These are phyloP conservation scores for Coregonus sp. DNA, from an alignment of 2,797 vertebrate genomes.

Conservation along the genomic window DNA sequence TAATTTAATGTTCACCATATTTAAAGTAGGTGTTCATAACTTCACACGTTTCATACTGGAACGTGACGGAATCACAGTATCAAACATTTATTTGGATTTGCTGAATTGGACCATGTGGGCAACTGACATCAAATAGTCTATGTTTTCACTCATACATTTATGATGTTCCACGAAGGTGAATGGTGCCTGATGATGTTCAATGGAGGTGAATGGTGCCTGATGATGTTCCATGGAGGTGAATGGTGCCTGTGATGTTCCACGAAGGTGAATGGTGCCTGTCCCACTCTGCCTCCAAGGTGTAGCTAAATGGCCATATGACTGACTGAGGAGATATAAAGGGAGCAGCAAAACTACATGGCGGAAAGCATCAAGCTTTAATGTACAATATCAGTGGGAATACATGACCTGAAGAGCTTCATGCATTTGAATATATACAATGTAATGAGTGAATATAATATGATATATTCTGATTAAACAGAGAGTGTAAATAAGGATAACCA, in stretches of 20 bases:
- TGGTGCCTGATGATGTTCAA: too few species aligned
- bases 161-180: neutral
- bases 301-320: neutral
- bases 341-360: neutral
- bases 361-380: neutral
- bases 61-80: slow-evolving; percentile 8
- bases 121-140: neutral
- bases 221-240: neutral
- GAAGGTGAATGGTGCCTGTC: neutral
- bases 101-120: neutral
- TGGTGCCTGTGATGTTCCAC: neutral
- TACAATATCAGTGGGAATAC: slow-evolving; percentile 7
- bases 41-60: neutral
- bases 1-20: slow-evolving; percentile 42
- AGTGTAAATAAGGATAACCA: neutral
- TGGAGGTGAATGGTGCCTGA: too few species aligned
- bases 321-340: neutral
- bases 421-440: too few species aligned
- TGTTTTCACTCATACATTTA: neutral
- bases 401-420: neutral
- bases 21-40: slow-evolving; percentile 31
- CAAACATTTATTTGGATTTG: slow-evolving; percentile 26
- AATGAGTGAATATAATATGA: neutral
- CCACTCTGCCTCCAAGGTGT: too few species aligned
- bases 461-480: neutral